Conservation (phyloP, 2,888 invertebrate species). For the Drosophila merina region DNA sequence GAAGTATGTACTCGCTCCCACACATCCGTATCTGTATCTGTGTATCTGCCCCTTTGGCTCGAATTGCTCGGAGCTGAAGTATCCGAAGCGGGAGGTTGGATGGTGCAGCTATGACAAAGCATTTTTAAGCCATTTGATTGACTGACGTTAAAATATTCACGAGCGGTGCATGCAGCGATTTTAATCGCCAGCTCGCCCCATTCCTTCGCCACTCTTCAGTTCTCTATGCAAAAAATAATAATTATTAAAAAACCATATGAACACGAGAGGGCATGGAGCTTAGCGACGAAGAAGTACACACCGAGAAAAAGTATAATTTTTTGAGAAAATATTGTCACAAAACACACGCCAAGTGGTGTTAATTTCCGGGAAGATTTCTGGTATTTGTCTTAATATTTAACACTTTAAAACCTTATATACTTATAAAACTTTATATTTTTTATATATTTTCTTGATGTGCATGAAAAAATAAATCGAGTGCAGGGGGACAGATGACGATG, state of each 20-base stretch:
- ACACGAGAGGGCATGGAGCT: conserved; percentile 58
- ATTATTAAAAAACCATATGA: conserved; percentile 72
- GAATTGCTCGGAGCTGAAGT: conserved; percentile 28
- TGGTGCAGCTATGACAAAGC: conserved; percentile 73
- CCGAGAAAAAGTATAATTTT: neutral
- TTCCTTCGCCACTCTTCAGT: conserved; percentile 45
- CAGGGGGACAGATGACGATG: conserved; percentile 64
- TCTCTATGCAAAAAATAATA: conserved; percentile 55
- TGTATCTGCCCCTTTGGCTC: conserved; percentile 12
- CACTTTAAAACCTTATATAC: neutral
- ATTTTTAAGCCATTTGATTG: conserved; percentile 80
- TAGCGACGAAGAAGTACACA: conserved; percentile 48
- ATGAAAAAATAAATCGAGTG: conserved; percentile 60
- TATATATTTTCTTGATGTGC: conserved; percentile 2
- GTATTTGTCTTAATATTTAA: neutral
- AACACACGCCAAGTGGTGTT: neutral
- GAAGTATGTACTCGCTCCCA: conserved; percentile 39
- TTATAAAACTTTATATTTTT: neutral
- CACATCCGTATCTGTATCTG: conserved; percentile 34
- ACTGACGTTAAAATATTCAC: conserved; percentile 81
- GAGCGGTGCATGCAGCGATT: conserved; percentile 64
- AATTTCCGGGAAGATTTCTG: neutral
- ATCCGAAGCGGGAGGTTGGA: neutral
- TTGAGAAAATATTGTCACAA: neutral
- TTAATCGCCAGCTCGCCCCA: conserved; percentile 70